Evolutionary conservation across 2,113 vertebrate genomes (phyloP).

Genomic region (Chaetura pelagica): DNA sequence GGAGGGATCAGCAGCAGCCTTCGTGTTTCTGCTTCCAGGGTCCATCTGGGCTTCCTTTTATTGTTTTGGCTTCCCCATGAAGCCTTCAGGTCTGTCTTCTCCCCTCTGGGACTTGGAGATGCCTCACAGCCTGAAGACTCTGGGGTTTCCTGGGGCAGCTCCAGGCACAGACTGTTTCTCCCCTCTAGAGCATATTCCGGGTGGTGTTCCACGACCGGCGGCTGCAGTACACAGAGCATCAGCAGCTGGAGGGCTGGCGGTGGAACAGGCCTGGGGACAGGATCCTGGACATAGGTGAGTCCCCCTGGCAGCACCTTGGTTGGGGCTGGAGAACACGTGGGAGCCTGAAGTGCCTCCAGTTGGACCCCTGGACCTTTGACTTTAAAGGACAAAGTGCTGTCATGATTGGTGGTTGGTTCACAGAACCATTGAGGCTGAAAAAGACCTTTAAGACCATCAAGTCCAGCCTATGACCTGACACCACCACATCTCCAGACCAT

Average conservation of each 20-base stretch:
- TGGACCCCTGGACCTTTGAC: accelerated
- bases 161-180: background rate
- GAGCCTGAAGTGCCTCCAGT: background rate
- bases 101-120: background rate
- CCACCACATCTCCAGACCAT: no score
- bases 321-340: background rate
- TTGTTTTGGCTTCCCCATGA: background rate
- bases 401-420: accelerated
- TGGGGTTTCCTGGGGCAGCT: background rate
- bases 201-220: constrained; percentile 96
- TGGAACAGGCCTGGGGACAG: constrained; percentile 97
- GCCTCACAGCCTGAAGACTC: accelerated
- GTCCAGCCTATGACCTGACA: no score
- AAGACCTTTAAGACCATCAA: no score
- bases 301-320: background rate
- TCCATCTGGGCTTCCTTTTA: background rate
- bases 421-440: no score
- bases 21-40: accelerated
- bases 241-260: constrained; percentile 97
- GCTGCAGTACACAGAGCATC: constrained; percentile 96
- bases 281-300: constrained; percentile 93
- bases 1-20: background rate
- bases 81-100: background rate
- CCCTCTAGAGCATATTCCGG: constrained; percentile 90
- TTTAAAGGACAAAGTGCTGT: background rate